Base-by-base conservation (phyloP, 1,140 invertebrate species). In the Anthonomus grandis region DNA sequence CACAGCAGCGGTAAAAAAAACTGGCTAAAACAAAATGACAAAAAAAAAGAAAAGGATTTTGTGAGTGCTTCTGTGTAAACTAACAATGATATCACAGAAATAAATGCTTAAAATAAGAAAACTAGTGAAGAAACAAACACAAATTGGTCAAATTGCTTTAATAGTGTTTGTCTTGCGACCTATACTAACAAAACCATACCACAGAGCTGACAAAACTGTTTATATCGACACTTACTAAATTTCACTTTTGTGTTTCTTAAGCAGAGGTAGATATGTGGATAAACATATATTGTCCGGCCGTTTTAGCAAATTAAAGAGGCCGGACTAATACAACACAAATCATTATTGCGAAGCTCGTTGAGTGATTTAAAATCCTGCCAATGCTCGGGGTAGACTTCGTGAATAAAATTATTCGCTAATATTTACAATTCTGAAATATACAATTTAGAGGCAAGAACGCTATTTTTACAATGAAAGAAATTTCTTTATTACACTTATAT, bases 31-130 rank as follows among this genome's bases (percentile, higher is more conserved):
- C 27, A 48, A 31, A 3, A 17, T 49, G 12, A 19, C n/a, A 36
- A 10, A 49, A 37, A 49, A 19, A 23, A 22, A 4, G 12, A n/a
- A 9, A 15, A n/a, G 49, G 24, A 38, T 54, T 54, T 59, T 53
- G 21, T 36, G 49, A 63, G 47, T 60, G 61, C 53, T 51, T 59
- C 61, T 60, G 57, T 64, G 62, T 62, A 60, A 62, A 66, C 64
- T 66, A 64, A 66, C 59, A 60, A 55, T 45, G 54, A 66, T 66
- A 66, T 66, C 64, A 66, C 64, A 66, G 64, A 66, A 66, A 66
- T 58, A 66, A 66, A 64, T 64, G 59, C 64, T 66, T 64, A 66
- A 63, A 62, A 47, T 57, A 66, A 54, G 44, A 36, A 51, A 54
- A 57, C 50, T 39, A 23, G 22, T 44, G 46, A 48, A 51, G 50